A percentile compares a stretch with the other conserved stretches of the same genome.
phyloP scores from a whole-genome alignment of 2,113 vertebrate species.

The Tautogolabrus adspersus region DNA sequence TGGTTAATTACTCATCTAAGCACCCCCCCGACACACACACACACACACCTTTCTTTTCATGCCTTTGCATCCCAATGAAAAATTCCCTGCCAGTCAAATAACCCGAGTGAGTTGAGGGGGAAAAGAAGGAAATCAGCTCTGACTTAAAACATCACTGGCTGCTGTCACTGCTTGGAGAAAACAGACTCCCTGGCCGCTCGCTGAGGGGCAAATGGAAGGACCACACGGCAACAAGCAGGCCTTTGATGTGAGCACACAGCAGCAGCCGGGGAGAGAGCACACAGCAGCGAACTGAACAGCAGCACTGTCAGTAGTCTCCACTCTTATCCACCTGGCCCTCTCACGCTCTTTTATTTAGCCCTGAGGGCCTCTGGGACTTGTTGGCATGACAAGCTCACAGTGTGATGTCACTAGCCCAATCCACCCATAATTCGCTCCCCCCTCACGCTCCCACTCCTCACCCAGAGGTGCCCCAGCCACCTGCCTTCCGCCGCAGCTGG shows the following conservation, averaged over 20 bases:
- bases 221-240: slow-evolving; percentile 78
- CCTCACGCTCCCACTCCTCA: slow-evolving; percentile 19
- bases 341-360: slow-evolving; percentile 65
- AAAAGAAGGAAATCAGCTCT: slow-evolving; percentile 57
- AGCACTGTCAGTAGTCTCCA: slow-evolving; percentile 47
- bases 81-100: slow-evolving; percentile 80
- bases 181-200: slow-evolving; percentile 40
- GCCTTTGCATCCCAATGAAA: slow-evolving; percentile 73
- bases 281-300: slow-evolving; percentile 53
- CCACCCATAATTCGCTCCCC: neutral
- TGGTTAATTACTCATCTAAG: slow-evolving; percentile 76
- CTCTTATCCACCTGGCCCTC: slow-evolving; percentile 76
- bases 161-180: slow-evolving; percentile 71
- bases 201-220: slow-evolving; percentile 78
- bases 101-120: slow-evolving; percentile 60
- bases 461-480: slow-evolving; percentile 72
- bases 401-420: slow-evolving; percentile 77
- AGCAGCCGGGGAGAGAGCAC: slow-evolving; percentile 70
- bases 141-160: slow-evolving; percentile 78
- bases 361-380: slow-evolving; percentile 47
- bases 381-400: slow-evolving; percentile 71
- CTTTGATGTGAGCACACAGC: slow-evolving; percentile 80
- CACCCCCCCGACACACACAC: slow-evolving; percentile 9
- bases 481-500: slow-evolving; percentile 76
- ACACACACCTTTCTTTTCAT: slow-evolving; percentile 73